These are phyloP conservation scores for Mongoloraphidia duomilia DNA, from an alignment of 2,888 invertebrate genomes.

Conservation along the genomic window DNA sequence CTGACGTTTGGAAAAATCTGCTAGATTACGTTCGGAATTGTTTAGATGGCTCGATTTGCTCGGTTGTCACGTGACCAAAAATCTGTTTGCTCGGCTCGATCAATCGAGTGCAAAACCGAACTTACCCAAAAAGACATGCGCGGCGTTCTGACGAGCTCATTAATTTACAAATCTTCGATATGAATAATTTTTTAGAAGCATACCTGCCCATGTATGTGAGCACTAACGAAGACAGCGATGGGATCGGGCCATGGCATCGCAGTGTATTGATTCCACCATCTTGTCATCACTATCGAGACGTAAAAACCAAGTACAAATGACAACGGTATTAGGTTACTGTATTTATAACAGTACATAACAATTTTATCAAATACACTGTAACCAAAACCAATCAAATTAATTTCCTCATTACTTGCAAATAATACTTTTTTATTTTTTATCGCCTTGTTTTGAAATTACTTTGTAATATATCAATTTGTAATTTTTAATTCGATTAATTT, in stretches of 20 bases:
- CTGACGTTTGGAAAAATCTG: too few relatives aligned
- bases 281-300: slow-evolving; percentile 80
- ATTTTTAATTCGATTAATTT: slow-evolving; percentile 3
- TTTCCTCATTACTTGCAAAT: not conserved
- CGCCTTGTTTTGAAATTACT: too few relatives aligned
- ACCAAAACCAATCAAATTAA: slow-evolving; percentile 10
- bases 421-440: slow-evolving; percentile 4
- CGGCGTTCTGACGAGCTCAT: too few relatives aligned
- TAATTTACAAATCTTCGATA: too few relatives aligned
- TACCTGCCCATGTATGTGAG: slow-evolving; percentile 68
- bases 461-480: too few relatives aligned
- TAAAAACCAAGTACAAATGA: slow-evolving; percentile 92
- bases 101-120: too few relatives aligned
- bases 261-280: slow-evolving; percentile 85
- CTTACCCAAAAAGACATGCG: too few relatives aligned
- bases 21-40: too few relatives aligned
- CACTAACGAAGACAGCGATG: slow-evolving; percentile 72
- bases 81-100: too few relatives aligned
- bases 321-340: slow-evolving; percentile 76
- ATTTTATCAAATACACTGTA: slow-evolving; percentile 66
- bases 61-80: too few relatives aligned
- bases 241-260: slow-evolving; percentile 78
- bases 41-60: too few relatives aligned
- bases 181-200: slow-evolving; percentile 11
- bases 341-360: slow-evolving; percentile 71